These are phyloP conservation scores for Drosophila paucipuncta DNA, from an alignment of 2,888 invertebrate genomes.

Conservation along the genomic window DNA sequence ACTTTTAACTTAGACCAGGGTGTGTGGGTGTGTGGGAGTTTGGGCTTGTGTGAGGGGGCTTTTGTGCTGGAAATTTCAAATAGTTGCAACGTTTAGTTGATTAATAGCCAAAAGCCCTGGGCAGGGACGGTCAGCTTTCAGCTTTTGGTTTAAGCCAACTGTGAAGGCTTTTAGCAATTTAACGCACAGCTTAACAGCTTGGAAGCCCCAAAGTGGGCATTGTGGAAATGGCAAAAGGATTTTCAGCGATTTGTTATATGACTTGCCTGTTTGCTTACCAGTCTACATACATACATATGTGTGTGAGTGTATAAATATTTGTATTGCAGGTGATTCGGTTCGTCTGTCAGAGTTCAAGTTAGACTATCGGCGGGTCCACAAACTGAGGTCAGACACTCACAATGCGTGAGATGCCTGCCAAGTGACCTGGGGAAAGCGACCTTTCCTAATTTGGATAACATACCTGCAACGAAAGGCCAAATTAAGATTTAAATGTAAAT, in stretches of 20 bases:
- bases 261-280: conserved; percentile 40
- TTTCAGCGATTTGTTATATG: conserved; percentile 39
- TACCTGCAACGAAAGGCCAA: conserved; percentile 46
- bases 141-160: conserved; percentile 75
- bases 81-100: conserved; percentile 79
- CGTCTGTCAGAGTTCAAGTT: conserved; percentile 40
- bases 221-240: conserved; percentile 10
- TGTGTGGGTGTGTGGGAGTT: conserved; percentile 16
- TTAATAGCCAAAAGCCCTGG: conserved; percentile 67
- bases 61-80: conserved; percentile 59
- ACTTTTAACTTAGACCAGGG: conserved; percentile 67
- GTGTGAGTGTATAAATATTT: conserved; percentile 66
- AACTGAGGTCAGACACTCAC: background rate
- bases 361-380: conserved; percentile 29
- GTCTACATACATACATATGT: conserved; percentile 18
- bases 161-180: conserved; percentile 77
- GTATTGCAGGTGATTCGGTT: conserved; percentile 63
- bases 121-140: conserved; percentile 24
- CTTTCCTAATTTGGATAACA: conserved; percentile 36
- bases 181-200: conserved; percentile 80
- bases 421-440: conserved; percentile 30
- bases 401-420: conserved; percentile 26
- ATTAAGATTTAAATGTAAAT: conserved; percentile 23
- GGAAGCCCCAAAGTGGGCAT: conserved; percentile 11
- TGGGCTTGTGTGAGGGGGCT: conserved; percentile 1